phyloP scores from a whole-genome alignment of 2,888 invertebrate genomes.

The Ellobium chinense region DNA sequence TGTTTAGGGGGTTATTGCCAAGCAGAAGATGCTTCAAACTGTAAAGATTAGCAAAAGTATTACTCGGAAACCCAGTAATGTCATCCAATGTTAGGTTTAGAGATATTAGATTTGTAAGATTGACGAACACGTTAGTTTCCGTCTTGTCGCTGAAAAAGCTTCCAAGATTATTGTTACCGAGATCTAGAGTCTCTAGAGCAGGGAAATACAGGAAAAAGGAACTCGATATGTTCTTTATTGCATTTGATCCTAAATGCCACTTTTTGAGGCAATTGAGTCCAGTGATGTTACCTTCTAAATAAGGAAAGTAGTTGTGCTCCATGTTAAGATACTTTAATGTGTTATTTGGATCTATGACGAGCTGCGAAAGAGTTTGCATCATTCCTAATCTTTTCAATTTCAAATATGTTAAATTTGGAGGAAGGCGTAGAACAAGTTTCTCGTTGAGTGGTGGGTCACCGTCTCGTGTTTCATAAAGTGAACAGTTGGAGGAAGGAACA shows the following conservation, averaged over 20 bases:
- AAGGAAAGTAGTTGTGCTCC: conserved; percentile 24
- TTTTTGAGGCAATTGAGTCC: conserved; percentile 17
- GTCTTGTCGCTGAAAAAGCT: background rate
- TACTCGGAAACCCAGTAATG: background rate
- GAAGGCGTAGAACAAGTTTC: too few species aligned
- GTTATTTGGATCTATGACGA: conserved; percentile 32
- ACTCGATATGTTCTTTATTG: background rate
- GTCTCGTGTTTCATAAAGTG: too few species aligned
- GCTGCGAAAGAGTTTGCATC: conserved; percentile 6
- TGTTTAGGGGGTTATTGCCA: background rate
- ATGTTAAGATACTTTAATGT: conserved; percentile 18
- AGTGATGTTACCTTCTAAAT: conserved; percentile 23
- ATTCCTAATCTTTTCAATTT: conserved; percentile 3
- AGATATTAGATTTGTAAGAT: background rate
- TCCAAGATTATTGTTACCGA: conserved; percentile 19
- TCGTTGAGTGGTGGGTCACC: too few species aligned
- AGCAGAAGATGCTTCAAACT: background rate
- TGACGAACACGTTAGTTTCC: background rate
- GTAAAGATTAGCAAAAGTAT: background rate
- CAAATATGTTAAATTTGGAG: conserved; percentile 21
- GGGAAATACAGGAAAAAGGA: conserved; percentile 29
- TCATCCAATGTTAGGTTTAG: background rate
- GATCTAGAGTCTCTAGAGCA: background rate
- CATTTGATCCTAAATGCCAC: conserved; percentile 27
- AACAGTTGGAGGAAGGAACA: too few species aligned